Evolutionary conservation across 2,888 invertebrate species (phyloP).

Genomic region (Cartodere bifasciata): DNA sequence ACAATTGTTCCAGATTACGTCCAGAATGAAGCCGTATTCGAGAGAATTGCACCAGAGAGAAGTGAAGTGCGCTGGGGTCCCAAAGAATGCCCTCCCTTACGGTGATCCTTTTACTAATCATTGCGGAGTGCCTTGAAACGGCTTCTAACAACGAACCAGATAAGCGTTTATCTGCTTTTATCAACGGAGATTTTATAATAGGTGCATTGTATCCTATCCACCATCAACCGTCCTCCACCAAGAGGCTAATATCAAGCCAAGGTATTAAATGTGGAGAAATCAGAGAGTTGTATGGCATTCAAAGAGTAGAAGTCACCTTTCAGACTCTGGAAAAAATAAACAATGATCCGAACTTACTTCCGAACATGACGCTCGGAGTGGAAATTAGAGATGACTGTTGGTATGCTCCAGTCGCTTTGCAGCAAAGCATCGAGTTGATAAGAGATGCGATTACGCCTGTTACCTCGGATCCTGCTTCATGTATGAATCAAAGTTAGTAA

Average conservation of each 20-base stretch:
- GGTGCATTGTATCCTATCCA: constrained; percentile 45
- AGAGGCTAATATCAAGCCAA: constrained; percentile 22
- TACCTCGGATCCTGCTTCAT: constrained; percentile 17
- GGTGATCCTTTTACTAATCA: too few relatives aligned
- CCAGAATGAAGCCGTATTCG: too few relatives aligned
- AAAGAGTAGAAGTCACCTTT: constrained; percentile 52
- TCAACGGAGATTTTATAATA: constrained; percentile 44
- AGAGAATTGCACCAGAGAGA: too few relatives aligned
- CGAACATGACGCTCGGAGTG: constrained; percentile 44
- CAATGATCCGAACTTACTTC: constrained; percentile 41
- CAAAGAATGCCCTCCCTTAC: too few relatives aligned
- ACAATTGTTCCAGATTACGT: too few relatives aligned
- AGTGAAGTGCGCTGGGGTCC: too few relatives aligned
- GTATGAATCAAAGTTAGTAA: constrained; percentile 8
- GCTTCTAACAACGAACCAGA: constrained; percentile 12
- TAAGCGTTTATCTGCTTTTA: constrained; percentile 35
- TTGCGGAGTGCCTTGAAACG: constrained; percentile 3
- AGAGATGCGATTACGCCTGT: constrained; percentile 48
- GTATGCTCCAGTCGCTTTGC: constrained; percentile 67
- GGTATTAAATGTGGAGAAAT: constrained; percentile 43
- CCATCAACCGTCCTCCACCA: constrained; percentile 32
- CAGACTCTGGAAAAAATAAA: constrained; percentile 53
- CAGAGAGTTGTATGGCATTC: constrained; percentile 64
- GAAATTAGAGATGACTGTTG: constrained; percentile 72
- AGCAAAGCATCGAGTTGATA: constrained; percentile 64